Evolutionary conservation across 2,888 invertebrate species (phyloP).

Genomic region (Heliconius hortense): DNA sequence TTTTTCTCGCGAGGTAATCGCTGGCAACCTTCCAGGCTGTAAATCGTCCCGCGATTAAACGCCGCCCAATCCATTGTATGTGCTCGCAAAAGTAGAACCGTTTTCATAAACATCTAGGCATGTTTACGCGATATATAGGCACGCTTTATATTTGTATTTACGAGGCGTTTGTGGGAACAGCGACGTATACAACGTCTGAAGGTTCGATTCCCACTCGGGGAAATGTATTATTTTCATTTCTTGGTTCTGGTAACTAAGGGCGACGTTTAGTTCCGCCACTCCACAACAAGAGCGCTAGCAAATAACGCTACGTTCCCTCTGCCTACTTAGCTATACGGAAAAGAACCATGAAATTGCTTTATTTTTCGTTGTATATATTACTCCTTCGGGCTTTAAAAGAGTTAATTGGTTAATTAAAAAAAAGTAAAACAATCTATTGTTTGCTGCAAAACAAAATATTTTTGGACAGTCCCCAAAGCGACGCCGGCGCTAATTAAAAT

Average conservation of each 20-base stretch:
- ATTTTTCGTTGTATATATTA: background rate
- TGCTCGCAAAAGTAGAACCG: slow-evolving; percentile 5
- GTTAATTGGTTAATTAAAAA: slow-evolving; percentile 14
- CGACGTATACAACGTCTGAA: background rate
- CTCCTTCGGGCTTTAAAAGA: background rate
- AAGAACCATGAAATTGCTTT: background rate
- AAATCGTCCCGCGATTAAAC: slow-evolving; percentile 42
- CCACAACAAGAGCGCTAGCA: too few relatives aligned
- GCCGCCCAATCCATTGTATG: slow-evolving; percentile 30
- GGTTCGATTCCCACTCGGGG: background rate
- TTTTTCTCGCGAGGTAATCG: slow-evolving; percentile 42
- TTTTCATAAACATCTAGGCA: slow-evolving; percentile 9
- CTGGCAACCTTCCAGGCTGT: slow-evolving; percentile 42
- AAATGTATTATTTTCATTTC: too few relatives aligned
- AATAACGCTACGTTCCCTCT: too few relatives aligned
- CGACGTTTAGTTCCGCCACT: too few relatives aligned
- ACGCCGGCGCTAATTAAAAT: slow-evolving; percentile 6
- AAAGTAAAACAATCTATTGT: slow-evolving; percentile 10
- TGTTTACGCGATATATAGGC: background rate
- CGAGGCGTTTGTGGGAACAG: background rate
- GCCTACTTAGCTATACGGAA: too few relatives aligned
- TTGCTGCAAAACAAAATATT: slow-evolving; percentile 10
- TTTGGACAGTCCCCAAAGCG: slow-evolving; percentile 1
- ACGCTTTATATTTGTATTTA: background rate
- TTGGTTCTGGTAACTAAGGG: too few relatives aligned